Base-by-base conservation (phyloP, 2,113 vertebrate species). In the Ammodytes dubius region DNA sequence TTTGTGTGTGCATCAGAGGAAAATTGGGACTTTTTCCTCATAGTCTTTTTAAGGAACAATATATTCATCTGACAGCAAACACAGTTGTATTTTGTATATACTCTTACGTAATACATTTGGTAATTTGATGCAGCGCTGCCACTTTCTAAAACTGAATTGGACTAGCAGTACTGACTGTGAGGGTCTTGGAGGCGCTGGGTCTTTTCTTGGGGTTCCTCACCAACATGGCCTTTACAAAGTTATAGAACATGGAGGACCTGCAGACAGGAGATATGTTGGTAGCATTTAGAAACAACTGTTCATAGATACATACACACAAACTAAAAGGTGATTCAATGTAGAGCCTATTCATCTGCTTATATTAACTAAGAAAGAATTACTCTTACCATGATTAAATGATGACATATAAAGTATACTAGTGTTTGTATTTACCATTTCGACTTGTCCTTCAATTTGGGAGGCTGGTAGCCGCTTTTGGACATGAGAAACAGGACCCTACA, bases 401-500 rank as follows among this genome's bases (percentile, higher is more conserved):
- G 40, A 53, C 35, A 65, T 7, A 12, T 39, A 8, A 45, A 9
- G 0, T 75, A 40, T 15, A 19, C 39, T 0, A 27, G 5, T 10
- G n/a, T 15, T 11, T 27, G 17, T 12, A 14, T 56, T 93, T 81
- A 98, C 97, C 97, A 98, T 91, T 94, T 96, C 0, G 94, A 85
- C 79, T 98, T 98, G 69, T 98, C 97, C 88, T 96, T 97, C 63
- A 98, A 93, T 88, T 97, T 96, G 0, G 97, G 97, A 5, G 97
- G 96, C 92, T 98, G 97, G 91, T 97, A 98, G 70, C 97, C 96
- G 14, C 96, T 98, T 87, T 98, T 98, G 2, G 97, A 97, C 97
- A 98, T 98, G 65, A 98, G 96, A 73, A 97, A 97, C 79, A 98
- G 88, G 15, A 97, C 96, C 54, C 97, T 98, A 70, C 14, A 65